Conservation (phyloP, 1,140 invertebrate species). For the Andricus grossulariae region DNA sequence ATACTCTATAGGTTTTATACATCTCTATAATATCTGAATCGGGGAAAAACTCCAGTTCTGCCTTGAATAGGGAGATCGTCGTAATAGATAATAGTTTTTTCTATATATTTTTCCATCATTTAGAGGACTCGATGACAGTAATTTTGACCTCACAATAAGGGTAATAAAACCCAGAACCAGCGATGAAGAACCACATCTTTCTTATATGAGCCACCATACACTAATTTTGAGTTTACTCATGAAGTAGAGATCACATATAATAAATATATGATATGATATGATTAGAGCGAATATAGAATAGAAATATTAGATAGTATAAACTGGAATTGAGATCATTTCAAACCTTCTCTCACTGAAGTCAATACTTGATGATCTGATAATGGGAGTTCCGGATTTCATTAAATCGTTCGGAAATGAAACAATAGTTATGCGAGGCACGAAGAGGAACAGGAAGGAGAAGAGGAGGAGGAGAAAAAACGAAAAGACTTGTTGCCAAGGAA, state of each 20-base stretch:
- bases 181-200: background rate
- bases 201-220: background rate
- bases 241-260: too few species aligned
- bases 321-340: background rate
- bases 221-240: too few species aligned
- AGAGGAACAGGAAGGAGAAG: background rate
- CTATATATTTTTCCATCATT: background rate
- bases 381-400: background rate
- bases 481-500: conserved; percentile 25
- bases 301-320: background rate
- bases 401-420: background rate
- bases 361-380: conserved; percentile 7
- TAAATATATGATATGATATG: too few species aligned
- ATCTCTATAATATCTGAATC: background rate
- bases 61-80: conserved; percentile 8
- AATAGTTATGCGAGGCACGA: conserved; percentile 6
- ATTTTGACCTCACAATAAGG: background rate
- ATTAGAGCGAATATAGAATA: background rate
- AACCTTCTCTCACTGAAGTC: background rate
- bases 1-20: background rate
- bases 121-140: background rate
- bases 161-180: background rate
- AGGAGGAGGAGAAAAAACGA: conserved; percentile 13
- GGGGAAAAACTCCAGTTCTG: background rate
- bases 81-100: background rate